Percentiles rank a stretch among this genome's conserved stretches.
phyloP scores from a whole-genome alignment of 2,797 vertebrate genomes.

The Macropodus opercularis region DNA sequence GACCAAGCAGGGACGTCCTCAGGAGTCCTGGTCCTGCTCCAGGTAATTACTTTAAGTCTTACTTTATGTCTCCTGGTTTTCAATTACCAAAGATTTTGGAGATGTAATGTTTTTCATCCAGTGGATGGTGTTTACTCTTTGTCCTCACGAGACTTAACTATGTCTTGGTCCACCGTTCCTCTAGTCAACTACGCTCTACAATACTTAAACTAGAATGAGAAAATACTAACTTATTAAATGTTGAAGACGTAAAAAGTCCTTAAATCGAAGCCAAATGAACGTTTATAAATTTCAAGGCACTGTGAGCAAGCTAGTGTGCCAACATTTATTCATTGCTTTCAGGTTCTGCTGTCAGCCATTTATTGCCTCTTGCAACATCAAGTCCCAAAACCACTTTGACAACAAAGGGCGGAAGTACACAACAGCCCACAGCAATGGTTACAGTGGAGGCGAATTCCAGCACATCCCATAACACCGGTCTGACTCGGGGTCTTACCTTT shows the following conservation, averaged over 20 bases:
- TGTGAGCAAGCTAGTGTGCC: background rate
- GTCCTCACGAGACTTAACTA: too few relatives aligned
- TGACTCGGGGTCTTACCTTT: slow-evolving; percentile 43
- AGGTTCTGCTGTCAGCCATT: background rate
- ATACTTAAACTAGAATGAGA: too few relatives aligned
- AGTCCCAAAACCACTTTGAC: slow-evolving; percentile 53
- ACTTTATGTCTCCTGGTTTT: too few relatives aligned
- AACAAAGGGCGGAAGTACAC: slow-evolving; percentile 5
- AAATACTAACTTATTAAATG: too few relatives aligned
- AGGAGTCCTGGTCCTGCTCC: slow-evolving; percentile 32
- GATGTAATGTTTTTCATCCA: too few relatives aligned
- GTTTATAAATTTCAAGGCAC: too few relatives aligned
- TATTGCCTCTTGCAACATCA: slow-evolving; percentile 46
- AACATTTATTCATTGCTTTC: slow-evolving; percentile 8
- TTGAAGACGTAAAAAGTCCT: too few relatives aligned
- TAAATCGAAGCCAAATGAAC: too few relatives aligned
- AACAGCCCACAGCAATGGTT: slow-evolving; percentile 1
- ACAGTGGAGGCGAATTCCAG: slow-evolving; percentile 8
- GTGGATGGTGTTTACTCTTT: too few relatives aligned
- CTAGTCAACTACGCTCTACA: too few relatives aligned
- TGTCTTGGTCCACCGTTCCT: too few relatives aligned
- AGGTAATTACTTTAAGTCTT: slow-evolving; percentile 49
- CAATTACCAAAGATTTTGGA: too few relatives aligned
- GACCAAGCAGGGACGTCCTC: slow-evolving; percentile 9
- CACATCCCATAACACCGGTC: background rate